A percentile compares a stretch with the other conserved stretches of the same genome.
These are phyloP conservation scores for Holothuria glaberrima DNA, from an alignment of 35 echinoderm and acorn worm genomes.

Conservation along the genomic window DNA sequence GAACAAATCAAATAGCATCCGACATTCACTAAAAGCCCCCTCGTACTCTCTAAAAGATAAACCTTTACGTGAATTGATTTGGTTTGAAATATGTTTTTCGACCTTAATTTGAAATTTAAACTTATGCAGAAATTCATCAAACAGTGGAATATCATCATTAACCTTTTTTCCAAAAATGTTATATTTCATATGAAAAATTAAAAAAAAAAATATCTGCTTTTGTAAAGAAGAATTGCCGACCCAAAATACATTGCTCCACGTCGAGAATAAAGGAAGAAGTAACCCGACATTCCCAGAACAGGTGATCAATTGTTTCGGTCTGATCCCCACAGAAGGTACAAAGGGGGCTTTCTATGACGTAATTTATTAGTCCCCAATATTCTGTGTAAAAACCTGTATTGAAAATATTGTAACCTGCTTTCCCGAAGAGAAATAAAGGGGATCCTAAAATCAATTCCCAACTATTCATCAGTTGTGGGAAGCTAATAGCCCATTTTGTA, in stretches of 20 bases:
- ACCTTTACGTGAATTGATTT: background rate
- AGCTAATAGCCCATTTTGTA: background rate
- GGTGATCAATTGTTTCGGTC: background rate
- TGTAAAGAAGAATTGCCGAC: background rate
- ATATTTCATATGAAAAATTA: background rate
- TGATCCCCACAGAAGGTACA: background rate
- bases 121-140: slow-evolving; percentile 6
- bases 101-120: background rate
- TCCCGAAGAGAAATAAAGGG: background rate
- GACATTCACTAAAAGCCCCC: background rate
- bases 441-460: background rate
- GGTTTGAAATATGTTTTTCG: background rate
- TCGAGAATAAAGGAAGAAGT: background rate
- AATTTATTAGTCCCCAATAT: slow-evolving; percentile 3
- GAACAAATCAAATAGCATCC: too few relatives aligned
- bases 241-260: background rate
- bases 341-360: background rate
- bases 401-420: slow-evolving; percentile 32
- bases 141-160: background rate
- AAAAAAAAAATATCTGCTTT: background rate
- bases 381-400: slow-evolving; percentile 8
- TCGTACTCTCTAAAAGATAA: background rate
- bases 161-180: background rate
- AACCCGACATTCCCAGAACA: background rate
- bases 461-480: background rate